Conservation (phyloP, 2,113 vertebrate species). For the Synchiropus splendidus region DNA sequence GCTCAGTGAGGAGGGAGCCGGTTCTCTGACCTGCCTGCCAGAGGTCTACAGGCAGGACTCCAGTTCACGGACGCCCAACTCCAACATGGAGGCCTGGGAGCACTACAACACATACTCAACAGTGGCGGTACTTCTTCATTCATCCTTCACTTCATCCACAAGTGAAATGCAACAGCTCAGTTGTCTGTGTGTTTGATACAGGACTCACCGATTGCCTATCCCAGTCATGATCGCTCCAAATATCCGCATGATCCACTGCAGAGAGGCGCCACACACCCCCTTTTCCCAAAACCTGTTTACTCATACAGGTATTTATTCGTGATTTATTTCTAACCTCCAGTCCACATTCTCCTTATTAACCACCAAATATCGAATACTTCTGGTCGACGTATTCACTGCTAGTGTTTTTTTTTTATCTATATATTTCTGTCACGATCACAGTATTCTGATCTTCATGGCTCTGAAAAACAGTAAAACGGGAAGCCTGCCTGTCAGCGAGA, state of each 20-base stretch:
- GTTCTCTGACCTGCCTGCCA: constrained; percentile 58
- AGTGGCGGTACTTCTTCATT: too few relatives aligned
- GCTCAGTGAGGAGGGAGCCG: constrained; percentile 61
- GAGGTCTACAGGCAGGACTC: constrained; percentile 52
- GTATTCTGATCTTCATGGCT: constrained; percentile 98
- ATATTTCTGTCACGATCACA: constrained; percentile 35
- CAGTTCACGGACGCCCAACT: constrained; percentile 5
- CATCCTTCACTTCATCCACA: too few relatives aligned
- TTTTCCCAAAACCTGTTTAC: constrained; percentile 95
- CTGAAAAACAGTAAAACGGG: constrained; percentile 94
- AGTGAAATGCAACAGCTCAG: too few relatives aligned
- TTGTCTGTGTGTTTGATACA: too few relatives aligned
- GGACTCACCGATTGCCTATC: too few relatives aligned
- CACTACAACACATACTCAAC: too few relatives aligned
- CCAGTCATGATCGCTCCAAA: too few relatives aligned
- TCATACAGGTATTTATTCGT: constrained; percentile 84
- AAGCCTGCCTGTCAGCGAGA: constrained; percentile 95
- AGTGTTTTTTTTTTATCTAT: too few relatives aligned
- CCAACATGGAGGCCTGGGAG: not conserved
- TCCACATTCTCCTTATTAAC: too few relatives aligned
- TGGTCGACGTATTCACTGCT: too few relatives aligned
- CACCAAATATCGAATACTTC: too few relatives aligned
- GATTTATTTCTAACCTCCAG: not conserved
- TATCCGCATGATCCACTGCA: not conserved
- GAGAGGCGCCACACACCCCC: constrained; percentile 53